Conservation (phyloP, 1,140 invertebrate genomes). For the Drosophila biarmipes region DNA sequence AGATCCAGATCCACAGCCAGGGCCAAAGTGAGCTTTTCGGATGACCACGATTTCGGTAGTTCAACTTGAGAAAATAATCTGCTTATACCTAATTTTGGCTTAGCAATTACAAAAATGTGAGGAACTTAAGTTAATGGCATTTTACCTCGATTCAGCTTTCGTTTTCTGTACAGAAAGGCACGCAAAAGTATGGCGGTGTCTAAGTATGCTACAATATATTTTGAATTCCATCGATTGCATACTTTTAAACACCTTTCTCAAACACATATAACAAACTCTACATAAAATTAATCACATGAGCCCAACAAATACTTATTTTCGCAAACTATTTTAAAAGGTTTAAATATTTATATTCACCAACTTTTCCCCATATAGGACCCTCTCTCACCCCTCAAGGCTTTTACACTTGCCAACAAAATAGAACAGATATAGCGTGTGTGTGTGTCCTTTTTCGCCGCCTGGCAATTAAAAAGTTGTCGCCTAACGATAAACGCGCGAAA, state of each 20-base stretch:
- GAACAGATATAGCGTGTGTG: slow-evolving; percentile 5
- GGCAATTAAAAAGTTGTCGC: slow-evolving; percentile 78
- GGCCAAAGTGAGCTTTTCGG: neutral
- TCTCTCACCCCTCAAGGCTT: neutral
- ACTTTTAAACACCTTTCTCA: too few relatives aligned
- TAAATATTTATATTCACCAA: neutral
- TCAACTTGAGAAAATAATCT: neutral
- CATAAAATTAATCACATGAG: neutral
- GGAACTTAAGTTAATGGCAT: neutral
- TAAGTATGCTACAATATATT: too few relatives aligned
- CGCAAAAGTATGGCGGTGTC: too few relatives aligned
- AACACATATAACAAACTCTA: neutral
- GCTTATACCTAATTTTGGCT: neutral
- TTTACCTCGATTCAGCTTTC: neutral
- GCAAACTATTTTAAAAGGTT: neutral
- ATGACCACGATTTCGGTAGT: neutral
- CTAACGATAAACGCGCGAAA: slow-evolving; percentile 55
- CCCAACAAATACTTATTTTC: neutral
- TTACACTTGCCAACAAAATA: slow-evolving; percentile 1
- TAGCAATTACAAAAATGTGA: neutral
- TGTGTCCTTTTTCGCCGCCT: slow-evolving; percentile 15
- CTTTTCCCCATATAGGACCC: neutral
- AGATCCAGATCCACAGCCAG: neutral
- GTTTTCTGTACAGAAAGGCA: too few relatives aligned
- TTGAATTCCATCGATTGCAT: too few relatives aligned